Base-by-base conservation (phyloP, 2,113 vertebrate species). In the Pelusios castaneus region DNA sequence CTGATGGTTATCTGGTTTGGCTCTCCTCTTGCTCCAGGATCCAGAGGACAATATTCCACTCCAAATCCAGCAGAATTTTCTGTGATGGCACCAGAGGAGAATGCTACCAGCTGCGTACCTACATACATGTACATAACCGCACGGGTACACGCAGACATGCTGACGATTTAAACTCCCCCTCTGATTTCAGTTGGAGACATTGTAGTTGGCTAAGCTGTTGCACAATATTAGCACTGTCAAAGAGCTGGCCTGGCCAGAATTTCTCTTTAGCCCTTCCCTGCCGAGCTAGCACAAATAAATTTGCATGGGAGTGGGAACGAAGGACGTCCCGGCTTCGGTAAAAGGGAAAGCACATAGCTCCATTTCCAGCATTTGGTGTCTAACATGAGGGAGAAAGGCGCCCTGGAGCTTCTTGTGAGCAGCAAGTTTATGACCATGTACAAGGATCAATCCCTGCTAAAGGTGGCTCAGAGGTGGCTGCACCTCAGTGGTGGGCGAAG, bases 121-220 rank as follows among this genome's bases (percentile, higher is more conserved):
- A 5, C 34, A 22, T 13, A 12, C 11, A 47, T 19, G 0, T 10
- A 2, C 3, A 17, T 1, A 0, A 7, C n/a, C 54, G 1, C 47
- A 67, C 0, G 60, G 29, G 60, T 17, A 34, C 60, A 34, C 2
- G 12, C 58, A 60, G 58, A 63, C 13, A 19, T 34, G 8, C 8
- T 13, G 56, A 31, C 31, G 55, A 51, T 25, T 85, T 54, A n/a
- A 0, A 0, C 11, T 7, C 8, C 29, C 67, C 54, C 19, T 1
- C 0, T 58, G 67, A 92, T 67, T 49, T 90, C 80, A 14, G 55
- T 12, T 87, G 70, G 70, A 85, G 13, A 51, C 21, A 5, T 31
- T 47, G 51, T 12, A 67, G 58, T 43, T 9, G 13, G 29, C 54
- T 3, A 6, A 6, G 0, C 2, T 17, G 25, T 27, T 0, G 3